Conservation (phyloP, 2,888 invertebrate species). For the Cryptus viduatorius region DNA sequence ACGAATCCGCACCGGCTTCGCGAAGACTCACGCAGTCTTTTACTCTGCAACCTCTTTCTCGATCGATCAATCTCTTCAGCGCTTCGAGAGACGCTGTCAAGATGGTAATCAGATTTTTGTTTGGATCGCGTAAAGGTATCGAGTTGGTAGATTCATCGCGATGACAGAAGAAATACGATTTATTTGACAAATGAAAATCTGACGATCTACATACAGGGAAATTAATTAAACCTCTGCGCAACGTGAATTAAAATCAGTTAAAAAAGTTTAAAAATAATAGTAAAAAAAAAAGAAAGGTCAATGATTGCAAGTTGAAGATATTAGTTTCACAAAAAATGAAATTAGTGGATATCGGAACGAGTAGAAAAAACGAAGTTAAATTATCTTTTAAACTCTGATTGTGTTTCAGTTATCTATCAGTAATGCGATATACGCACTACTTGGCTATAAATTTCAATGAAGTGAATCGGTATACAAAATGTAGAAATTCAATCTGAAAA, state of each 20-base stretch:
- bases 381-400: no score
- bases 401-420: no score
- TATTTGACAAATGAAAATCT: conserved; percentile 30
- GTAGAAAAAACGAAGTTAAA: no score
- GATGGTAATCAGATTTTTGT: background rate
- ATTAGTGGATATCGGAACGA: no score
- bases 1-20: conserved; percentile 36
- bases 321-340: no score
- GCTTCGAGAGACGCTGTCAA: background rate
- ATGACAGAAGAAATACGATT: conserved; percentile 76
- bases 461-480: background rate
- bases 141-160: conserved; percentile 70
- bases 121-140: conserved; percentile 40
- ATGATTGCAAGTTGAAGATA: no score
- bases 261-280: no score
- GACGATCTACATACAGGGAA: conserved; percentile 8
- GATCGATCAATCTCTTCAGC: background rate
- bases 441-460: background rate
- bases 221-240: background rate
- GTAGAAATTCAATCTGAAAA: background rate
- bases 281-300: no score
- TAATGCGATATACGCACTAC: no score
- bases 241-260: no score
- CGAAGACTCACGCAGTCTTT: conserved; percentile 50
- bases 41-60: background rate